Evolutionary conservation across 2,888 invertebrate genomes (phyloP).

Genomic region (Eupithecia pulchellata): DNA sequence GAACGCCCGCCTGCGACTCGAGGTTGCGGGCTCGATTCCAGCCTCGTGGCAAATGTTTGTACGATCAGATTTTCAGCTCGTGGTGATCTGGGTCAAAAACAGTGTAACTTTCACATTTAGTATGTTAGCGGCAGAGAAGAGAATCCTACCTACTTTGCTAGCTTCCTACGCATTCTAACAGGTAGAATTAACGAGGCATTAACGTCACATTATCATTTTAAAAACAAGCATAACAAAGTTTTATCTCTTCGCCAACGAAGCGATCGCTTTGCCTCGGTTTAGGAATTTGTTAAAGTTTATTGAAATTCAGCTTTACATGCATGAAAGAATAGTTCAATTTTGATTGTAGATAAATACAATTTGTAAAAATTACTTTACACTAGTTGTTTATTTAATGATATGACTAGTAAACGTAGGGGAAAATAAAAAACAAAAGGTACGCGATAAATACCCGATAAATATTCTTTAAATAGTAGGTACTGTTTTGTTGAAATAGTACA

Average conservation of each 20-base stretch:
- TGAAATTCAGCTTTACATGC: constrained; percentile 22
- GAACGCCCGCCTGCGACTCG: too few relatives aligned
- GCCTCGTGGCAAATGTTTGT: too few relatives aligned
- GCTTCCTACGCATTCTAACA: constrained; percentile 27
- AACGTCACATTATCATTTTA: constrained; percentile 42
- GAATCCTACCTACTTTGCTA: constrained; percentile 1
- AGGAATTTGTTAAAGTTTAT: constrained; percentile 22
- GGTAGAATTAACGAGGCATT: constrained; percentile 38
- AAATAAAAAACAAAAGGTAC: too few relatives aligned
- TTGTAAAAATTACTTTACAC: neutral
- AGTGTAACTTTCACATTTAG: neutral
- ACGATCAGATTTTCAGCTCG: too few relatives aligned
- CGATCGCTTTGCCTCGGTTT: constrained; percentile 26
- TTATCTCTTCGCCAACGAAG: constrained; percentile 34
- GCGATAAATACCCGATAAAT: too few relatives aligned
- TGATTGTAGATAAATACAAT: neutral
- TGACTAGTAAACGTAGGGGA: too few relatives aligned
- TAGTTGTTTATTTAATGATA: neutral
- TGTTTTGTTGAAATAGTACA: neutral
- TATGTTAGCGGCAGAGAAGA: neutral
- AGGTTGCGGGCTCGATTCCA: too few relatives aligned
- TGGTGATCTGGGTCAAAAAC: neutral
- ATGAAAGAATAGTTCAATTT: constrained; percentile 4
- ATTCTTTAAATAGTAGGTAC: too few relatives aligned
- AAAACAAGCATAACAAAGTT: constrained; percentile 37